These are phyloP conservation scores for Hydropsyche betteni DNA, from an alignment of 2,888 invertebrate species.

Conservation along the genomic window DNA sequence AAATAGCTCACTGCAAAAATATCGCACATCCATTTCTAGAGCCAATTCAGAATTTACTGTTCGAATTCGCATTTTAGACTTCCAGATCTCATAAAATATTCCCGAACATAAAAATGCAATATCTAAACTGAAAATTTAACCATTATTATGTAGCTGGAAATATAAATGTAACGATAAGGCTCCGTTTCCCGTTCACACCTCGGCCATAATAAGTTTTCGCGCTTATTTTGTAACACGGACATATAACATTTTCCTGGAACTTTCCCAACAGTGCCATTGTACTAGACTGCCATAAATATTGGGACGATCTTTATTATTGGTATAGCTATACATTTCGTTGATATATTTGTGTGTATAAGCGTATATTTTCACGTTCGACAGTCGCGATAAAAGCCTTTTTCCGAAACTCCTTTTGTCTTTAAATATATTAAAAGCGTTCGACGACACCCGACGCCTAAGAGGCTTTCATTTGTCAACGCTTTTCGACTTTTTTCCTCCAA, in stretches of 20 bases:
- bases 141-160: no score
- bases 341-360: no score
- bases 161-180: background rate
- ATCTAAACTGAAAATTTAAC: no score
- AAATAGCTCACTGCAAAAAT: no score
- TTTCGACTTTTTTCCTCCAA: background rate
- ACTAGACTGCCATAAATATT: constrained; percentile 19
- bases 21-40: no score
- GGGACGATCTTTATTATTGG: constrained; percentile 8
- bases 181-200: background rate
- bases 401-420: constrained; percentile 1
- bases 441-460: constrained; percentile 3
- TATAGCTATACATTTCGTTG: background rate
- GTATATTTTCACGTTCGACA: constrained; percentile 19
- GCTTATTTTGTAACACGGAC: constrained; percentile 6
- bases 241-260: constrained; percentile 19
- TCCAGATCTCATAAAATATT: no score
- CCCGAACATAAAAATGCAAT: no score
- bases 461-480: constrained; percentile 13
- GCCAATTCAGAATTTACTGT: no score
- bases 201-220: constrained; percentile 13
- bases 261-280: constrained; percentile 21
- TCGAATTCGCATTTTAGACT: no score
- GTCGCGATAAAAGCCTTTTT: constrained; percentile 20
- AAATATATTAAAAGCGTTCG: constrained; percentile 9